These are phyloP conservation scores for Campylomormyrus tamandua DNA, from an alignment of 2,113 vertebrate genomes.

Conservation along the genomic window DNA sequence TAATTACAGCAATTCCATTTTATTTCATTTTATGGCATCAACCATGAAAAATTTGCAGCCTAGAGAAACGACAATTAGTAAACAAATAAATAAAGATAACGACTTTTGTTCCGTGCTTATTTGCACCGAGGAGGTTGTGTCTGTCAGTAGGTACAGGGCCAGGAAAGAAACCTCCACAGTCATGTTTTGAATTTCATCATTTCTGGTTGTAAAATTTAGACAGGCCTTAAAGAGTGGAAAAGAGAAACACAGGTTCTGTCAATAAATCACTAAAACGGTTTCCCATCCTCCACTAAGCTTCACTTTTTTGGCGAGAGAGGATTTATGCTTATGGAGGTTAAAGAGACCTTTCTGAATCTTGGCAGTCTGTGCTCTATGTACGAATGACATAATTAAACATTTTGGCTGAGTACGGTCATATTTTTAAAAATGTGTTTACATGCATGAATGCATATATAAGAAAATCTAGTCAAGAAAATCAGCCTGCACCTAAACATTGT, in stretches of 20 bases:
- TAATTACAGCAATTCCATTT: neutral
- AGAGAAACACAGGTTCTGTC: slow-evolving; percentile 37
- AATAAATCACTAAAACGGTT: slow-evolving; percentile 39
- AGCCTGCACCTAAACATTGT: neutral
- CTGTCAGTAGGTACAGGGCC: neutral
- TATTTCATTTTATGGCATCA: neutral
- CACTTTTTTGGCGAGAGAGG: slow-evolving; percentile 33
- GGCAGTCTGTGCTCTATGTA: slow-evolving; percentile 20
- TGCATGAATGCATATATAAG: neutral
- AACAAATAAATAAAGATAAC: slow-evolving; percentile 3
- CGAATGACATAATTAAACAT: slow-evolving; percentile 25
- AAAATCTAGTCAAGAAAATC: neutral
- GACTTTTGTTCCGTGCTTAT: neutral
- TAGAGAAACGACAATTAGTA: slow-evolving; percentile 43
- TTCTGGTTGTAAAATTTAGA: slow-evolving; percentile 44
- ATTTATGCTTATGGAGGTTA: slow-evolving; percentile 9
- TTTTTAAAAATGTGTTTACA: slow-evolving; percentile 34
- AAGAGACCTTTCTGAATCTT: slow-evolving; percentile 15
- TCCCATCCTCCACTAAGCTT: slow-evolving; percentile 29
- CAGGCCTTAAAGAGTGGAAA: slow-evolving; percentile 41
- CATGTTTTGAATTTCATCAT: slow-evolving; percentile 28
- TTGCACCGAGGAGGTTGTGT: neutral
- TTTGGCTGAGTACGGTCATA: neutral
- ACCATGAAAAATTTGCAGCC: slow-evolving; percentile 11
- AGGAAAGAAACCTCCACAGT: slow-evolving; percentile 24